Conservation (phyloP, 2,797 vertebrate genomes). For the Poeciliopsis paucimaculata region DNA sequence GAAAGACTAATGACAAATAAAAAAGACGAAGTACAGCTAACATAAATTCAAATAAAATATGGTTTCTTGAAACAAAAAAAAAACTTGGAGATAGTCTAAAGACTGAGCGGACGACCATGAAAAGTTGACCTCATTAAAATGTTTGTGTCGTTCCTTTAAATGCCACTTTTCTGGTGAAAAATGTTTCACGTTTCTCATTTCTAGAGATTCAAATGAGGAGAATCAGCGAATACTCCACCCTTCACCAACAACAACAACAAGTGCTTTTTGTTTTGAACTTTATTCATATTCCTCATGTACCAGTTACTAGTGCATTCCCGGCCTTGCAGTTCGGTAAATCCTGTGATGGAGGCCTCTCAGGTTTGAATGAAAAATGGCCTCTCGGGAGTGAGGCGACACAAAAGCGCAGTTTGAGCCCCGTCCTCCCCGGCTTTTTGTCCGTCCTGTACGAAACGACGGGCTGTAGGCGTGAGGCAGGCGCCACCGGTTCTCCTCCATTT, state of each 20-base stretch:
- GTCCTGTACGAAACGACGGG: slow-evolving; percentile 35
- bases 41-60: not conserved
- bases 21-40: not conserved
- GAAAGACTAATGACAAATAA: not conserved
- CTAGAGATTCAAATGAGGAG: not conserved
- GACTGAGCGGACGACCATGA: no score
- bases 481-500: slow-evolving; percentile 33
- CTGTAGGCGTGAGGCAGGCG: slow-evolving; percentile 32
- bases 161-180: not conserved
- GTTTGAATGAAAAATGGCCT: slow-evolving; percentile 62
- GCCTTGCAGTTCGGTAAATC: slow-evolving; percentile 78
- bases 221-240: not conserved
- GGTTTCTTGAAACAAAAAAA: not conserved
- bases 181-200: not conserved
- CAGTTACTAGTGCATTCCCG: slow-evolving; percentile 83
- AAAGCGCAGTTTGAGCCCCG: slow-evolving; percentile 50
- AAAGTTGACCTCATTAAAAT: not conserved
- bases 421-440: slow-evolving; percentile 48
- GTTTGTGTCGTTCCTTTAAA: not conserved
- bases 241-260: not conserved
- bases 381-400: slow-evolving; percentile 46
- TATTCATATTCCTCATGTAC: slow-evolving; percentile 81
- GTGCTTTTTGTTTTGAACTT: slow-evolving; percentile 77
- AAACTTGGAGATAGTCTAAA: not conserved
- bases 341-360: slow-evolving; percentile 64